Percentiles rank a stretch among this genome's conserved stretches.
These are phyloP conservation scores for Phymatocera aterrima DNA, from an alignment of 2,888 invertebrate species.

Conservation along the genomic window DNA sequence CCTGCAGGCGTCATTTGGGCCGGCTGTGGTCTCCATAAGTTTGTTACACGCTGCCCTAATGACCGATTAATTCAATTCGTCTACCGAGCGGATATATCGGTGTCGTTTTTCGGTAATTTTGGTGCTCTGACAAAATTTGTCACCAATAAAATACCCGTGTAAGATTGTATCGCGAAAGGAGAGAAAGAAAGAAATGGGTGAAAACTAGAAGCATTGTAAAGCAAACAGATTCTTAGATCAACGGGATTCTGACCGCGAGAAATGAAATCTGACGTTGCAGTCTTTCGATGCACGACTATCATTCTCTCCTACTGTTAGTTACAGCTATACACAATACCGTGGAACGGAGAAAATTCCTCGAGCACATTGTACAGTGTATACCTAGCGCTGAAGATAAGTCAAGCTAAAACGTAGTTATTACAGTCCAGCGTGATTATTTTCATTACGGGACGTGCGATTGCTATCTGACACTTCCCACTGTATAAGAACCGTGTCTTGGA, in stretches of 20 bases:
- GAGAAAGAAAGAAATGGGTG: neutral
- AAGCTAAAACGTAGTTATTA: conserved; percentile 55
- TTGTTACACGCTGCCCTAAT: conserved; percentile 63
- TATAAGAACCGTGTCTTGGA: conserved; percentile 61
- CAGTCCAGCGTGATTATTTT: conserved; percentile 71
- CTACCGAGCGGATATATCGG: conserved; percentile 21
- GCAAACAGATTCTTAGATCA: neutral
- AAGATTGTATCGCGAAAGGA: neutral
- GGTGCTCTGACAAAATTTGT: conserved; percentile 42
- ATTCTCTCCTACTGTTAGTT: neutral
- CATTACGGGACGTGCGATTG: conserved; percentile 70
- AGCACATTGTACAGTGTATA: conserved; percentile 28
- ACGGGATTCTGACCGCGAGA: conserved; percentile 33
- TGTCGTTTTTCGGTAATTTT: conserved; percentile 36
- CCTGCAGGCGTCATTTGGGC: conserved; percentile 70
- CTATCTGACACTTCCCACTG: conserved; percentile 70
- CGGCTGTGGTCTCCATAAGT: conserved; percentile 66
- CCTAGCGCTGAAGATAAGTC: conserved; percentile 17
- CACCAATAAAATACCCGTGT: conserved; percentile 37
- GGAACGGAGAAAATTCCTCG: conserved; percentile 32
- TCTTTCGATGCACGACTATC: conserved; percentile 32
- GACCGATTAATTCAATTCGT: conserved; percentile 64
- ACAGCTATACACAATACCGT: conserved; percentile 30
- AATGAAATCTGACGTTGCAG: conserved; percentile 26
- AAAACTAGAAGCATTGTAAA: neutral